Evolutionary conservation across 2,797 vertebrate species (phyloP).

Genomic region (Poeciliopsis turneri): DNA sequence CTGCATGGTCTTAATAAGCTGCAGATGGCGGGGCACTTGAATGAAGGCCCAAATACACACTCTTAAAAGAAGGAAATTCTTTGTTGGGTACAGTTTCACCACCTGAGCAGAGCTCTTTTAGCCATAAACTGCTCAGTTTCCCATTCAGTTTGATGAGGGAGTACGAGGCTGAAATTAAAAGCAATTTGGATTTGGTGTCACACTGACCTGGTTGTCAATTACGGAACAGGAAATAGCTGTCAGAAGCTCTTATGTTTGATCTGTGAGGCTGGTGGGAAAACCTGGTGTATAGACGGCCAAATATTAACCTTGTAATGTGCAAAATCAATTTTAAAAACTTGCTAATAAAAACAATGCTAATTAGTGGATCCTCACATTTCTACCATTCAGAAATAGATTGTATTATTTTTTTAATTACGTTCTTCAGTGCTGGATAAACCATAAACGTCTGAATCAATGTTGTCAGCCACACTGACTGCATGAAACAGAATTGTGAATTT

Average conservation of each 20-base stretch:
- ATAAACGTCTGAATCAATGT: background rate
- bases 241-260: slow-evolving; percentile 56
- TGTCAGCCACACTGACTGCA: background rate
- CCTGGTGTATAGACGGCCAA: background rate
- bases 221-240: slow-evolving; percentile 62
- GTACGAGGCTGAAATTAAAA: slow-evolving; percentile 62
- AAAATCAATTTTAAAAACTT: slow-evolving; percentile 27
- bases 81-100: slow-evolving; percentile 71
- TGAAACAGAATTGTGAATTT: background rate
- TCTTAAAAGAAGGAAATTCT: slow-evolving; percentile 53
- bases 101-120: slow-evolving; percentile 44
- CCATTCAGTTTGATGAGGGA: slow-evolving; percentile 56
- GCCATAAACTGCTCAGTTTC: slow-evolving; percentile 22
- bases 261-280: slow-evolving; percentile 26
- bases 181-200: slow-evolving; percentile 66
- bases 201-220: slow-evolving; percentile 44
- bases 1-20: slow-evolving; percentile 73
- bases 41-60: slow-evolving; percentile 39
- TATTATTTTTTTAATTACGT: slow-evolving; percentile 16
- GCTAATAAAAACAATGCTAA: too few relatives aligned
- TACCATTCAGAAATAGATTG: slow-evolving; percentile 13
- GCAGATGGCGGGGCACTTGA: slow-evolving; percentile 76
- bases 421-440: background rate
- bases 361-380: slow-evolving; percentile 29
- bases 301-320: slow-evolving; percentile 31